Evolutionary conservation across 2,113 vertebrate genomes (phyloP).

Genomic region (Plestiodon gilberti): DNA sequence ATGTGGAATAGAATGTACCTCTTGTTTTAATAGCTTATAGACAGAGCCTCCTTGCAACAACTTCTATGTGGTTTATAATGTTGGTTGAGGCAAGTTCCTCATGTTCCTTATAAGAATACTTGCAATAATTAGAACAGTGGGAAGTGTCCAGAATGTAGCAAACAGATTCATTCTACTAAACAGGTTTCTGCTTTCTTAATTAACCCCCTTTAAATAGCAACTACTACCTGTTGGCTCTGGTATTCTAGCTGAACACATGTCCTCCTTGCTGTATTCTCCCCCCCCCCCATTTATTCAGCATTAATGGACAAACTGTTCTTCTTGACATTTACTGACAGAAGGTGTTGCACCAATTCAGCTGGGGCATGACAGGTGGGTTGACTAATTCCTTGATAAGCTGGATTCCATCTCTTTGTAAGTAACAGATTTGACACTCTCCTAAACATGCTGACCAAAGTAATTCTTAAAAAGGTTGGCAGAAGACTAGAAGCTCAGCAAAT

Average conservation of each 20-base stretch:
- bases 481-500: background rate
- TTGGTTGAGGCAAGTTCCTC: fast-evolving
- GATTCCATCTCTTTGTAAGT: background rate
- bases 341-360: fast-evolving
- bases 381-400: constrained; percentile 17
- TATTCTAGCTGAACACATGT: background rate
- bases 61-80: fast-evolving
- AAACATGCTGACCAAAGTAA: fast-evolving
- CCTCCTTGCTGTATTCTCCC: background rate
- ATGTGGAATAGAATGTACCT: background rate
- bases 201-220: background rate
- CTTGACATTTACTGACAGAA: constrained; percentile 17
- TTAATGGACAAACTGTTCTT: background rate
- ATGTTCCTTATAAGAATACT: background rate
- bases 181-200: background rate
- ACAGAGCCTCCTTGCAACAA: background rate
- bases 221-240: background rate
- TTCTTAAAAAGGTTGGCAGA: too few species aligned
- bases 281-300: fast-evolving
- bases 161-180: background rate
- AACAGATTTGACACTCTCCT: background rate
- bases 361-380: background rate
- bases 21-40: background rate
- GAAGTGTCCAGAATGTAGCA: background rate
- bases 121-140: background rate